Base-by-base conservation (phyloP, 2,888 invertebrate species). In the Cancer borealis region DNA sequence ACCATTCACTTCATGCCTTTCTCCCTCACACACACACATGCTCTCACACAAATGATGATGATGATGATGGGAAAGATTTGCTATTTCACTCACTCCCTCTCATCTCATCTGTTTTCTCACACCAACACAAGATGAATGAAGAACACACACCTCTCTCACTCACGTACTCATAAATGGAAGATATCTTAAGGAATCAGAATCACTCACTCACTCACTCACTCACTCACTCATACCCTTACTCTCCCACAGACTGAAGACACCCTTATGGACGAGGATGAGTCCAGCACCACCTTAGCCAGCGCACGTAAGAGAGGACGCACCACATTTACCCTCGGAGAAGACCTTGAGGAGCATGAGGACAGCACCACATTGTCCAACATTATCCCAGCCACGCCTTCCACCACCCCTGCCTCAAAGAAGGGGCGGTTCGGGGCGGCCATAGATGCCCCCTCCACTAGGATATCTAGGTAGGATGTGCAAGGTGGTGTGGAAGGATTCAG, bases 371-470 rank as follows among this genome's bases (percentile, higher is more conserved):
- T 91, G 6, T 45, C 79, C 89, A 90, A 92, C 30, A 89, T 92
- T 2, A 66, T 94, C 60, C 49, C 94, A 10, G 21, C 92, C 30
- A 84, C 92, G 21, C 87, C 94, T 12, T 66, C 92, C 6, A 79
- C 90, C 1, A 89, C 84, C 49, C 94, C 94, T 12, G 92, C 73
- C 87, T 88, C 60, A 91, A 94, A 94, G 66, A 94, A 88, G 84
- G 92, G 94, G n/a, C 49, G 92, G 8, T 90, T 88, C 45, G 94
- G 94, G 30, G 84, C 90, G n/a, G 90, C 92, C 14, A 90, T 94
- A n/a, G 91, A 92, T 47, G 94, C 92, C n/a, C 73, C 94, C 54
- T 49, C 94, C 54, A 92, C 84, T 92, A 92, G 94, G 90, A 92
- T 94, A 90, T 92, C 84, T 91, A 94, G 94, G 94, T 94, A 66